phyloP scores from a whole-genome alignment of 2,888 invertebrate species.

The Allygus modestus region DNA sequence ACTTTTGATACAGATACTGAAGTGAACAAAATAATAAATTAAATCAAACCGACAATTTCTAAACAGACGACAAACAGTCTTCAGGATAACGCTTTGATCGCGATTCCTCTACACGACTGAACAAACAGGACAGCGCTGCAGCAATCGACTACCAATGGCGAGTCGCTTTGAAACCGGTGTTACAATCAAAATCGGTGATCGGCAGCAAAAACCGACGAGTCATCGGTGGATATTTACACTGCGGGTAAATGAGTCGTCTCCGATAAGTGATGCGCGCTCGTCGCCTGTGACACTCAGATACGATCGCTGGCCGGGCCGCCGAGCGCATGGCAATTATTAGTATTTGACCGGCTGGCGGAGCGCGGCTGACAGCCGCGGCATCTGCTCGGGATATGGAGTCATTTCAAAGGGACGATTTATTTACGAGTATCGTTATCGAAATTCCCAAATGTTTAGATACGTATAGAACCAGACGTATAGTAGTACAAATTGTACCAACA shows the following conservation, averaged over 20 bases:
- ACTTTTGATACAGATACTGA: too few relatives aligned
- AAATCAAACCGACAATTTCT: too few relatives aligned
- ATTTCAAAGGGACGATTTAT: too few relatives aligned
- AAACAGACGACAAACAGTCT: background rate
- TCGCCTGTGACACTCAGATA: background rate
- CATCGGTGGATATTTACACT: conserved; percentile 31
- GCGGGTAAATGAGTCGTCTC: conserved; percentile 32
- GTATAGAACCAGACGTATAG: too few relatives aligned
- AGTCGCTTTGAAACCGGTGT: conserved; percentile 13
- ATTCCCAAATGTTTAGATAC: too few relatives aligned
- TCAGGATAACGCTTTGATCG: background rate
- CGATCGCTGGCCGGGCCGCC: background rate
- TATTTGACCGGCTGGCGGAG: conserved; percentile 32
- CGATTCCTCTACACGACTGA: too few relatives aligned
- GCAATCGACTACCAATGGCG: conserved; percentile 8
- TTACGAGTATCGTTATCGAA: too few relatives aligned
- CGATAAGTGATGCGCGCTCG: background rate
- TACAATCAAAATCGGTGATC: conserved; percentile 31
- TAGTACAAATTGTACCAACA: too few relatives aligned
- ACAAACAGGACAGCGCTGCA: background rate
- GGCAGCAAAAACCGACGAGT: conserved; percentile 35
- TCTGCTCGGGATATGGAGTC: too few relatives aligned
- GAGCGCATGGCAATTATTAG: conserved; percentile 5
- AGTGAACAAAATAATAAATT: too few relatives aligned
- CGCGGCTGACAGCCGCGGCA: conserved; percentile 10